Conservation (phyloP, 1,140 invertebrate species). For the Drosophila nigromelanica region DNA sequence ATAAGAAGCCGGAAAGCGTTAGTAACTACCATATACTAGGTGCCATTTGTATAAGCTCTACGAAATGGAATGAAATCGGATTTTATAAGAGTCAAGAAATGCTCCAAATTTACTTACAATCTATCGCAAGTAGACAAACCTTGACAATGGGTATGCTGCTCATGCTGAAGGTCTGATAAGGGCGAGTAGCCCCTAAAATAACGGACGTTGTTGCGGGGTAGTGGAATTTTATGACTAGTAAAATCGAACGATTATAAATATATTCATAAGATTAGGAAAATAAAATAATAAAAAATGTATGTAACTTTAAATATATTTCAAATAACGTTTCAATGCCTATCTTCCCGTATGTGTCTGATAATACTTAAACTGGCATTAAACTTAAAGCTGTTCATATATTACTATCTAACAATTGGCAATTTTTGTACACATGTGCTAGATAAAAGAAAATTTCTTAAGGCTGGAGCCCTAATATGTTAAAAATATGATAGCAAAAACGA, state of each 20-base stretch:
- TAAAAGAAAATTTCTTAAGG: no score
- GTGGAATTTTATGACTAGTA: neutral
- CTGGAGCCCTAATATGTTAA: no score
- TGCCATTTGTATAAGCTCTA: slow-evolving; percentile 17
- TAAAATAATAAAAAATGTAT: no score
- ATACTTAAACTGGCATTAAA: no score
- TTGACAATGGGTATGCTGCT: slow-evolving; percentile 45
- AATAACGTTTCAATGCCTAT: no score
- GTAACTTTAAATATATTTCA: no score
- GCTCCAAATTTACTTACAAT: neutral
- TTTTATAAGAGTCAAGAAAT: slow-evolving; percentile 40
- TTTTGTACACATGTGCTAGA: no score
- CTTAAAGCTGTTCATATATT: no score
- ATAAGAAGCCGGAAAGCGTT: slow-evolving; percentile 52
- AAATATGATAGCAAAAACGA: no score
- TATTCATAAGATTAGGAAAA: no score
- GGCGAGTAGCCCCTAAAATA: neutral
- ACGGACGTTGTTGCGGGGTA: neutral
- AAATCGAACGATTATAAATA: neutral
- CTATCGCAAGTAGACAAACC: slow-evolving; percentile 31
- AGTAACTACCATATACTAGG: slow-evolving; percentile 13
- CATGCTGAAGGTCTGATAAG: slow-evolving; percentile 40
- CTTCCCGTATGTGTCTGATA: no score
- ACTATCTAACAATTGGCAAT: no score
- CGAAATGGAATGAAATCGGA: slow-evolving; percentile 47